Evolutionary conservation across 2,113 vertebrate genomes (phyloP).

Genomic region (Xenopus borealis): DNA sequence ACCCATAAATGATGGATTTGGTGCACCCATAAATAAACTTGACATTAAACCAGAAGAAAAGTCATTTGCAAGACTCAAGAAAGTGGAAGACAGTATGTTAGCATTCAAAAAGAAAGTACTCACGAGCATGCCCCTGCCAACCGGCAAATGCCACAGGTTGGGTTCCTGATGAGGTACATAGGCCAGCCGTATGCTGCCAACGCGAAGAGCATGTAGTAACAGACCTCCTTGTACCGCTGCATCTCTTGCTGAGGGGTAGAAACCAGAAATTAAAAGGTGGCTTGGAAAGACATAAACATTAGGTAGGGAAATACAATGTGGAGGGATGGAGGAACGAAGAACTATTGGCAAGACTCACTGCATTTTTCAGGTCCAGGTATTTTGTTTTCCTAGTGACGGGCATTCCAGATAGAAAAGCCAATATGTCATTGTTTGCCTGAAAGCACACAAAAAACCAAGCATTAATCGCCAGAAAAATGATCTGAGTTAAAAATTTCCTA

Average conservation of each 20-base stretch:
- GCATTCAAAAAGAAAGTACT: constrained; percentile 53
- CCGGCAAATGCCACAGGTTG: constrained; percentile 89
- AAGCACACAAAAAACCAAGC: constrained; percentile 23
- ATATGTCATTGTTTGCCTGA: constrained; percentile 95
- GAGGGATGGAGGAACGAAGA: background rate
- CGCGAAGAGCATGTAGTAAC: constrained; percentile 98
- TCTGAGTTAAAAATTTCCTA: background rate
- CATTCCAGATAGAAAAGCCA: constrained; percentile 96
- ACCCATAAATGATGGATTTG: too few species aligned
- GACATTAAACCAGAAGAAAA: too few species aligned
- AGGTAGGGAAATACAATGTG: background rate
- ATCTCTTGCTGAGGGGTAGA: constrained; percentile 81
- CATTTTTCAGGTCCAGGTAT: constrained; percentile 95
- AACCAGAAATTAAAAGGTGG: background rate
- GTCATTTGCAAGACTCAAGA: too few species aligned
- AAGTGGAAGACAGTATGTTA: too few species aligned
- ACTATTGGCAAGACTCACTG: constrained; percentile 66
- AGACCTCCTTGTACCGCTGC: constrained; percentile 95
- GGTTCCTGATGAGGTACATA: constrained; percentile 97
- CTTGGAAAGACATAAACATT: rapidly evolving
- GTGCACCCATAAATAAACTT: too few species aligned
- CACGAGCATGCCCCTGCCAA: constrained; percentile 95
- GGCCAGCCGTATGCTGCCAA: constrained; percentile 98
- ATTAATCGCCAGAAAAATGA: background rate
- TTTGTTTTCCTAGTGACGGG: constrained; percentile 94